These are phyloP conservation scores for Ictalurus furcatus DNA, from an alignment of 2,113 vertebrate genomes.

Conservation along the genomic window DNA sequence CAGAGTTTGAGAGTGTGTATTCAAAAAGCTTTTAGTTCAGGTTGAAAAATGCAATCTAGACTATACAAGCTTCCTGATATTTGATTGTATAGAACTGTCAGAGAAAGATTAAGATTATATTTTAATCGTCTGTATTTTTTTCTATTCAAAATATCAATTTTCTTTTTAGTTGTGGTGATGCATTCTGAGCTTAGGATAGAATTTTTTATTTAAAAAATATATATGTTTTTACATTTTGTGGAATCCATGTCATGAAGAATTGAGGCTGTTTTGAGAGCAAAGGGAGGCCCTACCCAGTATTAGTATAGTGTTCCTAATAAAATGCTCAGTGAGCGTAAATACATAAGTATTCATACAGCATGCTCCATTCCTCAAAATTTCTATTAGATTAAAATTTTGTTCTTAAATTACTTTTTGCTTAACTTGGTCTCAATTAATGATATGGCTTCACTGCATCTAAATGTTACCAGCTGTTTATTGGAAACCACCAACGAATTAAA, in stretches of 20 bases:
- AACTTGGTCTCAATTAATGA: not conserved
- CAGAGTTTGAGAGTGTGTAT: slow-evolving; percentile 40
- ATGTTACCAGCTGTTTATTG: not conserved
- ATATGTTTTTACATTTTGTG: not conserved
- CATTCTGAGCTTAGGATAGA: not conserved
- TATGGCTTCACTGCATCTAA: not conserved
- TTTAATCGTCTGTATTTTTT: slow-evolving; percentile 2
- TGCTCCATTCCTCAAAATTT: not conserved
- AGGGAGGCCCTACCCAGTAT: not conserved
- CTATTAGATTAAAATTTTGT: not conserved
- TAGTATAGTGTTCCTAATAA: not conserved
- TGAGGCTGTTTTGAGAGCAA: not conserved
- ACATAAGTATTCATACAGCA: not conserved
- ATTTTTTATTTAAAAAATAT: too few species aligned
- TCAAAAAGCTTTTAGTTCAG: slow-evolving; percentile 76
- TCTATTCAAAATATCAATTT: not conserved
- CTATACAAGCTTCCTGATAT: not conserved
- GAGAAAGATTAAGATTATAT: slow-evolving; percentile 25
- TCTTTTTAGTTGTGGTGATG: not conserved
- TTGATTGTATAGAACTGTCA: not conserved
- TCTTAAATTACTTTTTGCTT: not conserved
- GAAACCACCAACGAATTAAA: not conserved
- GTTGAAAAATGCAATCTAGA: slow-evolving; percentile 65
- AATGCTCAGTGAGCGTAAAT: not conserved
- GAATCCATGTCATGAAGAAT: not conserved